Evolutionary conservation across 1,140 invertebrate genomes (phyloP).

Genomic region (Drosophila bocqueti): DNA sequence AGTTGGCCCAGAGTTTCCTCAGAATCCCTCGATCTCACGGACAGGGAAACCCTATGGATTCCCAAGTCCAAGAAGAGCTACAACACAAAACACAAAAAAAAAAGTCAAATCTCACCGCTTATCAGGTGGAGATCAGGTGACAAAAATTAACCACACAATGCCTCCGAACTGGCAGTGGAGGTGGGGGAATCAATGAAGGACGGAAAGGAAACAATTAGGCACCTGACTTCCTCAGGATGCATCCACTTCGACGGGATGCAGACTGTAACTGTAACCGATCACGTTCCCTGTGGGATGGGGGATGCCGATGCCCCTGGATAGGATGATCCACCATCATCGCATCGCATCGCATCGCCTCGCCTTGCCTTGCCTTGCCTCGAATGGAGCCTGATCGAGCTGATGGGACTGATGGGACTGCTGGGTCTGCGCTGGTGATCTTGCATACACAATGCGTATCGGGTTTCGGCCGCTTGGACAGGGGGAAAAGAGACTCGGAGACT

Average conservation of each 20-base stretch:
- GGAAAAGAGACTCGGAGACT: slow-evolving; percentile 22
- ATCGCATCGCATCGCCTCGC: slow-evolving; percentile 5
- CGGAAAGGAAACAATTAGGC: slow-evolving; percentile 75
- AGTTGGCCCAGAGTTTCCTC: slow-evolving; percentile 17
- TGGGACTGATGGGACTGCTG: slow-evolving; percentile 11
- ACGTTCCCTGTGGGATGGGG: slow-evolving; percentile 41
- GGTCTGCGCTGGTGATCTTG: slow-evolving; percentile 62
- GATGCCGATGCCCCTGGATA: slow-evolving; percentile 31
- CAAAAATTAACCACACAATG: slow-evolving; percentile 72
- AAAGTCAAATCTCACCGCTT: slow-evolving; percentile 38
- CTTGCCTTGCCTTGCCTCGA: background rate
- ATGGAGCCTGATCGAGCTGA: slow-evolving; percentile 13
- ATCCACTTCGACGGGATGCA: slow-evolving; percentile 37
- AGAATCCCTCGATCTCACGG: slow-evolving; percentile 32
- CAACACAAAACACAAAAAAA: slow-evolving; percentile 5
- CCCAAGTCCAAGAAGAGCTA: slow-evolving; percentile 32
- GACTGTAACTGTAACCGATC: slow-evolving; percentile 74
- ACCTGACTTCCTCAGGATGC: slow-evolving; percentile 83
- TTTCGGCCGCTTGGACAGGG: slow-evolving; percentile 52
- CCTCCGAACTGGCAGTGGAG: background rate
- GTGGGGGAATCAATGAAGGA: slow-evolving; percentile 66
- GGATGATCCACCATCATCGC: slow-evolving; percentile 24
- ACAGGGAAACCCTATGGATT: slow-evolving; percentile 68
- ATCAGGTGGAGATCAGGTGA: slow-evolving; percentile 76
- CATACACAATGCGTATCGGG: slow-evolving; percentile 82